Conservation (phyloP, 1,140 invertebrate genomes). For the Drosophila dunni region DNA sequence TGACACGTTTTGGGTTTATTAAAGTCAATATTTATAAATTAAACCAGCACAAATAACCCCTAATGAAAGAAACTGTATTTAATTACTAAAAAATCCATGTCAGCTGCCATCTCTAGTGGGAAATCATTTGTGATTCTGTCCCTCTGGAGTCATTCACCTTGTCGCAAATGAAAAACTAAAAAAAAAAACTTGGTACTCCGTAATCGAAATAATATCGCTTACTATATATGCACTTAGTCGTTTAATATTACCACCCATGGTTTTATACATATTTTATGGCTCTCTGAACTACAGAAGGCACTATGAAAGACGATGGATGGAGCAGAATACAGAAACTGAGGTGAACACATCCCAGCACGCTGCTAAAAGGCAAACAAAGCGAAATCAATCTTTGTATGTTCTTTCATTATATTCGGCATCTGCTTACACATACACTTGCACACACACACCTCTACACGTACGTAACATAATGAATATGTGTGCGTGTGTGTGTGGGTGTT, state of each 20-base stretch:
- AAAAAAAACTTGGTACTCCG: conserved; percentile 7
- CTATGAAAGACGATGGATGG: conserved; percentile 16
- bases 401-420: conserved; percentile 59
- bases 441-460: not conserved
- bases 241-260: conserved; percentile 41
- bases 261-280: conserved; percentile 18
- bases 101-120: conserved; percentile 8
- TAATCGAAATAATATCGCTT: conserved; percentile 19
- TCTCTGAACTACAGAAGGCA: not conserved
- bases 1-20: too few species aligned
- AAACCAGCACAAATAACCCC: too few species aligned
- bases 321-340: conserved; percentile 59
- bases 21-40: too few species aligned
- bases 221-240: conserved; percentile 25
- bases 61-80: conserved; percentile 37
- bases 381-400: conserved; percentile 80
- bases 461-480: conserved; percentile 11
- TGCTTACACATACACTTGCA: conserved; percentile 46
- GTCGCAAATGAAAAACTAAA: conserved; percentile 35
- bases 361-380: conserved; percentile 79
- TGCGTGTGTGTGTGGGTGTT: conserved; percentile 24
- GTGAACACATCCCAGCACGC: conserved; percentile 53
- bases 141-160: conserved; percentile 72
- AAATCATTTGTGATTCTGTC: conserved; percentile 29
- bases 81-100: conserved; percentile 71